Conservation (phyloP, 2,888 invertebrate species). For the Mylabris sibirica region DNA sequence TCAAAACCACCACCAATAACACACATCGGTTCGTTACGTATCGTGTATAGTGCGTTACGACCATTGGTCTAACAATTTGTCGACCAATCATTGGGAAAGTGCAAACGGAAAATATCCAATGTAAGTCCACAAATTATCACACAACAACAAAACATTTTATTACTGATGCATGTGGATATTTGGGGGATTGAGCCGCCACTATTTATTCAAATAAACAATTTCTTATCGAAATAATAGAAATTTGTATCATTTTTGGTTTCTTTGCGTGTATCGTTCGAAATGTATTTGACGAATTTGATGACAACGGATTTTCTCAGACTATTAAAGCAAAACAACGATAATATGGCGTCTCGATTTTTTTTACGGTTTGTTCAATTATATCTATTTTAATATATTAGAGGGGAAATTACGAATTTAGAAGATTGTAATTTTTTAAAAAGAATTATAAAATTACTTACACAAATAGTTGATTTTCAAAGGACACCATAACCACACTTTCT, state of each 20-base stretch:
- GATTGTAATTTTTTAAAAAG: no score
- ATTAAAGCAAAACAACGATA: no score
- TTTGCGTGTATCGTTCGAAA: neutral
- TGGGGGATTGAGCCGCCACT: constrained; percentile 55
- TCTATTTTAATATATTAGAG: no score
- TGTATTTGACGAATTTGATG: neutral
- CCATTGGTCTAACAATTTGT: constrained; percentile 84
- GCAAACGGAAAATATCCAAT: constrained; percentile 74
- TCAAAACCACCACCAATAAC: constrained; percentile 71
- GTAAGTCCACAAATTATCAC: constrained; percentile 77
- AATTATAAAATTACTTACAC: no score
- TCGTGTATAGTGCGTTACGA: constrained; percentile 73
- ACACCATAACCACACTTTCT: neutral
- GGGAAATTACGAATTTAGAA: no score
- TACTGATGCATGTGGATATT: constrained; percentile 56
- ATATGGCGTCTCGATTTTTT: no score
- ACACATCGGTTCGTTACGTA: constrained; percentile 65
- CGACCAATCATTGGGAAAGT: constrained; percentile 91
- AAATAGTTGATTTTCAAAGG: neutral
- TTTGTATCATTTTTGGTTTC: no score
- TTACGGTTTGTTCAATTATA: no score
- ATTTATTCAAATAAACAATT: constrained; percentile 39
- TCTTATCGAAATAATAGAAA: no score
- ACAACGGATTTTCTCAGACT: no score
- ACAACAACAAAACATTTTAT: constrained; percentile 58